Percentiles rank a stretch among this genome's conserved stretches.
phyloP scores from a whole-genome alignment of 2,113 vertebrate species.

The Cardinalis cardinalis region DNA sequence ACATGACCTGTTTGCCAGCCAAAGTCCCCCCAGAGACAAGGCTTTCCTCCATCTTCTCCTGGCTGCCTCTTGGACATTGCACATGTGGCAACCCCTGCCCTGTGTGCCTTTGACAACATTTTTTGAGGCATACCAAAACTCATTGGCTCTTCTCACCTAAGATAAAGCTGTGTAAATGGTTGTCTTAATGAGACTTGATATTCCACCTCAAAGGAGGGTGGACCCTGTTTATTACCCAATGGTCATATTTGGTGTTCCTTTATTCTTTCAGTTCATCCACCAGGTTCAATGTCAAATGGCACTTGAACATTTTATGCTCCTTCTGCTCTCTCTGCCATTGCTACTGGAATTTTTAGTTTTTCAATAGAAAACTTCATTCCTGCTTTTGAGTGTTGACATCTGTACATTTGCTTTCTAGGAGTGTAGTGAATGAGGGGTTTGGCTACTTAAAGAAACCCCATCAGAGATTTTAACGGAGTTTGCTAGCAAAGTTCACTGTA shows the following conservation, averaged over 20 bases:
- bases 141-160: neutral
- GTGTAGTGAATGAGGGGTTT: neutral
- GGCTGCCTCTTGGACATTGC: neutral
- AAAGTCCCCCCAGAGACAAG: neutral
- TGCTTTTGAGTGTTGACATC: neutral
- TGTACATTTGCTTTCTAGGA: neutral
- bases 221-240: neutral
- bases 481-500: neutral
- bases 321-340: neutral
- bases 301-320: neutral
- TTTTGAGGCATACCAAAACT: neutral
- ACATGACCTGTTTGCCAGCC: too few relatives aligned
- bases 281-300: neutral
- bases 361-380: neutral
- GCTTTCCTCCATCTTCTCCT: neutral
- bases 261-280: neutral
- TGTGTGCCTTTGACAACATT: neutral
- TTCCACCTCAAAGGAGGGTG: neutral
- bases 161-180: neutral
- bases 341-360: neutral
- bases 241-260: neutral
- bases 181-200: neutral
- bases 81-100: neutral
- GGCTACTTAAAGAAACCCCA: neutral
- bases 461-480: neutral